phyloP scores from a whole-genome alignment of 1,140 invertebrate species.

The Camponotus vicinus region DNA sequence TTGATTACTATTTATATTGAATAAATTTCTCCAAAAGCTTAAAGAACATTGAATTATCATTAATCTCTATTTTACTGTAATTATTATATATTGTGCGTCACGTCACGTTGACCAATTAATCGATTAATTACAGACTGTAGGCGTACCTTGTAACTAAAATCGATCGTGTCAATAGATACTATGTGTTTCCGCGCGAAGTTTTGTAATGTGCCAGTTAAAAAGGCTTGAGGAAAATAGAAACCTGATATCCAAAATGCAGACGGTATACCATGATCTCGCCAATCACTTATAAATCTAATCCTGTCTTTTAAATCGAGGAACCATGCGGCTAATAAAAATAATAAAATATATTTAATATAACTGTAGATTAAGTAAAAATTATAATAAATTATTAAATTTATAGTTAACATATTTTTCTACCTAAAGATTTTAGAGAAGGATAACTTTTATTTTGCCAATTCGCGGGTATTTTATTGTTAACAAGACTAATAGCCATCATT shows the following conservation, averaged over 20 bases:
- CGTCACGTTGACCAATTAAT: background rate
- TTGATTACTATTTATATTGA: background rate
- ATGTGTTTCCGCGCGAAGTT: conserved; percentile 93
- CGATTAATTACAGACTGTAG: conserved; percentile 38
- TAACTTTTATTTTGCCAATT: conserved; percentile 92
- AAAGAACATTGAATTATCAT: background rate
- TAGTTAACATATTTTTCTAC: conserved; percentile 80
- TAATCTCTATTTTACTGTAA: background rate
- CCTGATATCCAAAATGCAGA: conserved; percentile 94
- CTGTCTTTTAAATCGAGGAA: conserved; percentile 87
- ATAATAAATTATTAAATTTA: conserved; percentile 5
- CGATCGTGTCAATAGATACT: conserved; percentile 92
- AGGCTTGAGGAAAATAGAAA: conserved; percentile 95
- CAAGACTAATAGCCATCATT: conserved; percentile 88
- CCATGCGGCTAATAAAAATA: conserved; percentile 87
- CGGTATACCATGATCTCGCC: conserved; percentile 91
- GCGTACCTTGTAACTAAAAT: conserved; percentile 90
- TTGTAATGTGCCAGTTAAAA: conserved; percentile 93
- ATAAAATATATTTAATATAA: background rate
- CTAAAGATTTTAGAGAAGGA: conserved; percentile 93
- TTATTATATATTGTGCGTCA: conserved; percentile 7
- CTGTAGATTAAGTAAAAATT: background rate
- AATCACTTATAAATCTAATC: conserved; percentile 89
- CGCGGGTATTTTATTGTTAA: conserved; percentile 90
- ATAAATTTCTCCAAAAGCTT: background rate